A percentile compares a stretch with the other conserved stretches of the same genome.
Conservation (phyloP, 2,113 vertebrate species). For the Poecilia latipinna region DNA sequence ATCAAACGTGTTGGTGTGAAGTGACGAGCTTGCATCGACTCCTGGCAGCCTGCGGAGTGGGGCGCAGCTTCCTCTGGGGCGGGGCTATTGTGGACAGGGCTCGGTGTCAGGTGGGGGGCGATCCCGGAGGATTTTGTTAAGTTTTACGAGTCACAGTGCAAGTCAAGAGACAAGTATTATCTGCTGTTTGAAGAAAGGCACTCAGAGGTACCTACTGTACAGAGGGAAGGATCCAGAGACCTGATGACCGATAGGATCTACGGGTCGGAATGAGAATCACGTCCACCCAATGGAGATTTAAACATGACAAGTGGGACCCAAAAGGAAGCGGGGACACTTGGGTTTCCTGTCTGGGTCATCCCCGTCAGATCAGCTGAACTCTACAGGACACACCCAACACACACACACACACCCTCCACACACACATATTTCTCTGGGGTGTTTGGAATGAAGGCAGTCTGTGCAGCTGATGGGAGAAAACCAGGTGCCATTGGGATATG, state of each 20-base stretch:
- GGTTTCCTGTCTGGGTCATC: conserved; percentile 34
- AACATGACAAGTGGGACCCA: conserved; percentile 5
- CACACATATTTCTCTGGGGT: conserved; percentile 10
- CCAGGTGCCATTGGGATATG: conserved; percentile 38
- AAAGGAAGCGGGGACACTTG: conserved; percentile 13
- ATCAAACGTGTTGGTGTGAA: conserved; percentile 49
- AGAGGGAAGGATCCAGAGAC: conserved; percentile 60
- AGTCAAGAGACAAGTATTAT: conserved; percentile 77
- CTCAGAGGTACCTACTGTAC: conserved; percentile 80
- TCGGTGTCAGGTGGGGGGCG: not conserved
- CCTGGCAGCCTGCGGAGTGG: conserved; percentile 56
- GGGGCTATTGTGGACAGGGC: not conserved
- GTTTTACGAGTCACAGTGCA: conserved; percentile 78
- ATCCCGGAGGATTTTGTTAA: conserved; percentile 43
- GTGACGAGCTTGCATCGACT: conserved; percentile 62
- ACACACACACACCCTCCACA: not conserved
- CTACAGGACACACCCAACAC: not conserved
- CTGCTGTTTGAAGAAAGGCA: conserved; percentile 80
- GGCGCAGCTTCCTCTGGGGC: conserved; percentile 36
- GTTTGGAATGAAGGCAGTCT: conserved; percentile 58
- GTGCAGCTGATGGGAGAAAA: conserved; percentile 41
- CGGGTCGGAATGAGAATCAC: conserved; percentile 9
- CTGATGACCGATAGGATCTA: conserved; percentile 14
- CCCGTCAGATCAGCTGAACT: not conserved
- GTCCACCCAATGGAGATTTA: conserved; percentile 18